phyloP scores from a whole-genome alignment of 2,797 vertebrate species.

The Chaetophractus vellerosus region DNA sequence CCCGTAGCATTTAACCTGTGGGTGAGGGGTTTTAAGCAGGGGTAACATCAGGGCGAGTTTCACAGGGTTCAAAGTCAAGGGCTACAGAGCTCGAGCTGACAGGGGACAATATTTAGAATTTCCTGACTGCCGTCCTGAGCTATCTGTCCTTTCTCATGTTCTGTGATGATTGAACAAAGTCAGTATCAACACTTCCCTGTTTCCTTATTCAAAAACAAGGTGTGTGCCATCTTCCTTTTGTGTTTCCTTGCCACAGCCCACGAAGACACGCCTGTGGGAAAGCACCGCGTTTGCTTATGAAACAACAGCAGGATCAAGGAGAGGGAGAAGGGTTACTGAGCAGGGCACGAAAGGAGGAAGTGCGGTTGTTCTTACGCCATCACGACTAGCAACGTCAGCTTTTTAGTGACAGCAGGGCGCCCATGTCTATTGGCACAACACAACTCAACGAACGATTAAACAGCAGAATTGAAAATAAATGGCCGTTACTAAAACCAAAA shows the following conservation, averaged over 20 bases:
- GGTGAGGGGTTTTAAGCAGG: background rate
- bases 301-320: background rate
- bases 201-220: slow-evolving; percentile 38
- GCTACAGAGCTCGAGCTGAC: background rate
- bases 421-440: background rate
- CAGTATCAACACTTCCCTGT: background rate
- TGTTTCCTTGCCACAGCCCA: background rate
- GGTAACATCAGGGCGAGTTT: background rate
- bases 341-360: slow-evolving; percentile 32
- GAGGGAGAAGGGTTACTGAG: background rate
- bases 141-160: background rate
- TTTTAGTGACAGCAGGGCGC: slow-evolving; percentile 34
- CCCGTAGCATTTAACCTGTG: background rate
- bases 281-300: background rate
- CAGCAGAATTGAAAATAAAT: background rate
- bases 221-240: slow-evolving; percentile 34
- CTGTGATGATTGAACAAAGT: slow-evolving; percentile 10
- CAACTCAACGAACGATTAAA: slow-evolving; percentile 37
- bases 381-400: background rate
- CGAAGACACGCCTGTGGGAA: slow-evolving; percentile 50
- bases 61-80: background rate
- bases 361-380: slow-evolving; percentile 45
- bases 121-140: background rate
- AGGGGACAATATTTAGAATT: slow-evolving; percentile 10
- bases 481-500: slow-evolving; percentile 14